Conservation (phyloP, 64 coral and sea anemone species). For the Cladopsammia gracilis region DNA sequence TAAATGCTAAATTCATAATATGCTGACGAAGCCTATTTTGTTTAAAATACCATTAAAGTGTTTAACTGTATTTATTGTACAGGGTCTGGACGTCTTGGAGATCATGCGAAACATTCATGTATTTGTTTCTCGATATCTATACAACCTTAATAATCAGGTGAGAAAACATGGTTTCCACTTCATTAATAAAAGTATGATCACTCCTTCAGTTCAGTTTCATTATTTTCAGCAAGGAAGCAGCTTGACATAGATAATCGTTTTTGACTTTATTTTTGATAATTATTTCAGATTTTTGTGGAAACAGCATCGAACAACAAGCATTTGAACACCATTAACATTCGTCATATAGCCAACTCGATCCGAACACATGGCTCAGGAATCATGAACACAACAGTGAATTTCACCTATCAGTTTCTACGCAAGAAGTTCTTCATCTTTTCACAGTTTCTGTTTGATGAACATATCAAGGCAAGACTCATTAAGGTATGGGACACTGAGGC, state of each 20-base stretch:
- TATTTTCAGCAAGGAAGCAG: too few relatives aligned
- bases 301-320: conserved; percentile 97
- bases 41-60: too few relatives aligned
- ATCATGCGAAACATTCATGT: conserved; percentile 99
- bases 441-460: conserved; percentile 98
- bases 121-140: conserved; percentile 96
- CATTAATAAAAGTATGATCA: not conserved
- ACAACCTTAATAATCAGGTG: conserved; percentile 99
- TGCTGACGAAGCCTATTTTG: too few relatives aligned
- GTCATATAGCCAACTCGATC: conserved; percentile 98
- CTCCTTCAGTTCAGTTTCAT: too few relatives aligned
- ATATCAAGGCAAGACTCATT: conserved; percentile 97
- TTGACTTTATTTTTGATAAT: not conserved
- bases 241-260: not conserved
- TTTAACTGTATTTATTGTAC: not conserved
- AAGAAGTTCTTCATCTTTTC: conserved; percentile 99
- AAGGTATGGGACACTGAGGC: conserved; percentile 64
- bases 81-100: conserved; percentile 98
- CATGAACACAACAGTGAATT: conserved; percentile 99
- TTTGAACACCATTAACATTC: conserved; percentile 98
- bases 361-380: conserved; percentile 97
- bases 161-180: not conserved
- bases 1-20: too few relatives aligned
- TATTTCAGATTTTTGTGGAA: conserved; percentile 93
- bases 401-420: conserved; percentile 97